Conservation (phyloP, 2,113 vertebrate species). For the Eretmochelys imbricata region DNA sequence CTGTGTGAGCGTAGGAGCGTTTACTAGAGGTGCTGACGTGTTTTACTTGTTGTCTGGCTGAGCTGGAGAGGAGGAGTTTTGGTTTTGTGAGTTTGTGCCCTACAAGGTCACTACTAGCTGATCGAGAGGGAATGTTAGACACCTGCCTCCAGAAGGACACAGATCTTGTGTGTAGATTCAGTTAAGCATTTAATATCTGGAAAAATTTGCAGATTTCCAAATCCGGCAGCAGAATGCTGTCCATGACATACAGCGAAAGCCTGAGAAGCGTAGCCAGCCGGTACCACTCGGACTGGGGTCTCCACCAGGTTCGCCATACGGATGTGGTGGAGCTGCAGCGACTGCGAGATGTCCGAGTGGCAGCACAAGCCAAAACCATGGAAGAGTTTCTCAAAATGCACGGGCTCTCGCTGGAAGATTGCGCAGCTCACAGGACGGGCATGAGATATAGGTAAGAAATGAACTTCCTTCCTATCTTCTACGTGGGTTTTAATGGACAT, state of each 20-base stretch:
- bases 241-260: constrained; percentile 97
- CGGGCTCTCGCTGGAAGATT: constrained; percentile 90
- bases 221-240: constrained; percentile 89
- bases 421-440: constrained; percentile 91
- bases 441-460: constrained; percentile 97
- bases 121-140: background rate
- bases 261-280: constrained; percentile 93
- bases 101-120: background rate
- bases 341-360: constrained; percentile 90
- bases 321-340: constrained; percentile 89
- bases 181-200: constrained; percentile 56
- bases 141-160: background rate
- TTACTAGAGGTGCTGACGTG: background rate
- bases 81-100: background rate
- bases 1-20: constrained; percentile 53
- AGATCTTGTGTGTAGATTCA: background rate
- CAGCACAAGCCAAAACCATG: constrained; percentile 92
- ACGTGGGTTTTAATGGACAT: background rate
- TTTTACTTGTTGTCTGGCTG: background rate
- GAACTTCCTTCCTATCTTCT: background rate
- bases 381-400: constrained; percentile 98
- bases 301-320: constrained; percentile 84
- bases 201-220: constrained; percentile 81
- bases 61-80: background rate
- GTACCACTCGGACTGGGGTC: constrained; percentile 93